Percentiles rank a stretch among this genome's conserved stretches.
phyloP scores from a whole-genome alignment of 2,113 vertebrate species.

The Alligator sinensis region DNA sequence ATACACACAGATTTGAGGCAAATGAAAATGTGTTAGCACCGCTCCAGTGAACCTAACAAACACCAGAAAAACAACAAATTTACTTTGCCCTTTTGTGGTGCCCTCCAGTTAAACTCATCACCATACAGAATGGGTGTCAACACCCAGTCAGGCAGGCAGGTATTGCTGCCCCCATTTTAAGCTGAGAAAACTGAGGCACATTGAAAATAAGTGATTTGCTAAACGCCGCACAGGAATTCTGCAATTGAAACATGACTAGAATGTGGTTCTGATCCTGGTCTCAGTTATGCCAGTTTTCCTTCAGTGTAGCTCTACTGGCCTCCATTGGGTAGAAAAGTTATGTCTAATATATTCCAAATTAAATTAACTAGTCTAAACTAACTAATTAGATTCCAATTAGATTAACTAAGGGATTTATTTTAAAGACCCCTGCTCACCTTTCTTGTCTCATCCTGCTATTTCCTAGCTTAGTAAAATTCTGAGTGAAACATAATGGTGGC shows the following conservation, averaged over 20 bases:
- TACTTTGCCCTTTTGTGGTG: not conserved
- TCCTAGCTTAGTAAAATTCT: not conserved
- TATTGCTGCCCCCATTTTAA: not conserved
- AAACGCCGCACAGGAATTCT: not conserved
- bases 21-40: accelerated
- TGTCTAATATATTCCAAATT: not conserved
- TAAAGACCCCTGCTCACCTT: too few species aligned
- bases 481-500: not conserved
- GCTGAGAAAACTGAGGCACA: not conserved
- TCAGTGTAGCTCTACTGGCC: not conserved
- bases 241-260: not conserved
- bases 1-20: not conserved
- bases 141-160: not conserved
- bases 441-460: not conserved
- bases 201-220: not conserved
- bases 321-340: not conserved
- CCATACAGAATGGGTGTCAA: too few species aligned
- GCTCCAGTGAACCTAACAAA: not conserved
- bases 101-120: not conserved
- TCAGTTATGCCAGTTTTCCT: not conserved
- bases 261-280: not conserved
- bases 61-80: not conserved
- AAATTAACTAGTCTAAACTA: too few species aligned
- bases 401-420: too few species aligned
- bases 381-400: too few species aligned